These are phyloP conservation scores for Aurelia coerulea DNA, from an alignment of 30 jellyfish, hydroid and myxozoan species.

Conservation along the genomic window DNA sequence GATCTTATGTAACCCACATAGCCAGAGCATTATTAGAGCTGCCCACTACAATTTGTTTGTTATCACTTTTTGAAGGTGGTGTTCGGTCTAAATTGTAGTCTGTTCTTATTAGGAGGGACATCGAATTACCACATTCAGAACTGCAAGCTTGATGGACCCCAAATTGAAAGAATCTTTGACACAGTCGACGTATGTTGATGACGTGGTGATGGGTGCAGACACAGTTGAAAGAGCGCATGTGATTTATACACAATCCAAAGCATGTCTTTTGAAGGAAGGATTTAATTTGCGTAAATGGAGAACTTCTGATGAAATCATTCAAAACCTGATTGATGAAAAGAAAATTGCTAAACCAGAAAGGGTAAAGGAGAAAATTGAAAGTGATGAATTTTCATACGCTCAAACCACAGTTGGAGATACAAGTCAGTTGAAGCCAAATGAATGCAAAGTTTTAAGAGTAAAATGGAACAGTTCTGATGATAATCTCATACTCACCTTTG, in stretches of 20 bases:
- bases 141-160: slow-evolving; percentile 2
- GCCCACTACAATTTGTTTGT: slow-evolving; percentile 17
- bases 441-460: slow-evolving; percentile 19
- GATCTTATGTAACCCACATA: slow-evolving; percentile 34
- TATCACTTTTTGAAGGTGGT: slow-evolving; percentile 23
- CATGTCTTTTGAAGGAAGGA: slow-evolving; percentile 20
- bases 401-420: slow-evolving; percentile 22
- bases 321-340: slow-evolving; percentile 18
- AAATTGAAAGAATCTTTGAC: slow-evolving; percentile 16
- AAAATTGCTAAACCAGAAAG: slow-evolving; percentile 1
- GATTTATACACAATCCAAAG: slow-evolving; percentile 7
- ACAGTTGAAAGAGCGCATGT: slow-evolving; percentile 5
- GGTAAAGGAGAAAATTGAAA: background rate
- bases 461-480: slow-evolving; percentile 12
- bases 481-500: slow-evolving; percentile 7
- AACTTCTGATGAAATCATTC: slow-evolving; percentile 4
- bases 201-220: slow-evolving; percentile 42
- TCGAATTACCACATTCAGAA: background rate
- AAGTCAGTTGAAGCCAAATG: slow-evolving; percentile 6
- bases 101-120: slow-evolving; percentile 12
- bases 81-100: slow-evolving; percentile 24
- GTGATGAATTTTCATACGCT: background rate
- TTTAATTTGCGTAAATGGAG: slow-evolving; percentile 24
- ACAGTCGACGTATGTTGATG: slow-evolving; percentile 46
- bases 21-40: slow-evolving; percentile 26